Conservation (phyloP, 2,888 invertebrate species). For the Hypena proboscidalis region DNA sequence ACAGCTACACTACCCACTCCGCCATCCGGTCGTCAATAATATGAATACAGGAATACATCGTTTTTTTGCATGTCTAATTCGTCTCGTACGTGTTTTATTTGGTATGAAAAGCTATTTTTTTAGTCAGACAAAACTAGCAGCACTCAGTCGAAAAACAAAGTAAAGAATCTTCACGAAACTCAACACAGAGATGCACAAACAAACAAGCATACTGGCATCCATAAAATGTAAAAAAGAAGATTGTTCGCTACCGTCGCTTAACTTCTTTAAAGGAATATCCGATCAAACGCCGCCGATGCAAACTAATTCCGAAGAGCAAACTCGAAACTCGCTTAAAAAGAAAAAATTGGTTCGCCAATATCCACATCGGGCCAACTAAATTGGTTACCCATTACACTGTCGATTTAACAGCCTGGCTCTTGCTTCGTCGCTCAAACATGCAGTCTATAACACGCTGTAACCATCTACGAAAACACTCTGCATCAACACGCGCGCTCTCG, state of each 20-base stretch:
- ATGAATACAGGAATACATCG: no score
- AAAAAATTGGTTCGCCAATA: slow-evolving; percentile 63
- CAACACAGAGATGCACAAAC: not conserved
- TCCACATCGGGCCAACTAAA: slow-evolving; percentile 69
- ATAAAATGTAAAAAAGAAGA: slow-evolving; percentile 43
- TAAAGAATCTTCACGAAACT: slow-evolving; percentile 1
- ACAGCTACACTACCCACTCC: no score
- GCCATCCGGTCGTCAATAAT: no score
- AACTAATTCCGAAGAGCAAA: slow-evolving; percentile 82
- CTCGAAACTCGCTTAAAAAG: slow-evolving; percentile 72
- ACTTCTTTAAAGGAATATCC: slow-evolving; percentile 81
- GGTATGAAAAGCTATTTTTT: no score
- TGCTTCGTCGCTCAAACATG: slow-evolving; percentile 31
- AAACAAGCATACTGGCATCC: slow-evolving; percentile 12
- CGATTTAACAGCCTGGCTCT: slow-evolving; percentile 59
- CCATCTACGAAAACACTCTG: not conserved
- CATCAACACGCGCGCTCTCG: not conserved
- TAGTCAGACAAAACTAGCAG: no score
- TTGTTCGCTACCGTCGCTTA: slow-evolving; percentile 64
- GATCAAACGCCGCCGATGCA: slow-evolving; percentile 80
- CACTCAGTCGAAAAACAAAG: no score
- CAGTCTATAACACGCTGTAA: slow-evolving; percentile 6
- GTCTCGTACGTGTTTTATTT: no score
- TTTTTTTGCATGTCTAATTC: no score
- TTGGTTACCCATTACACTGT: slow-evolving; percentile 77